phyloP scores from a whole-genome alignment of 2,888 invertebrate genomes.

The Synergus umbraculus region DNA sequence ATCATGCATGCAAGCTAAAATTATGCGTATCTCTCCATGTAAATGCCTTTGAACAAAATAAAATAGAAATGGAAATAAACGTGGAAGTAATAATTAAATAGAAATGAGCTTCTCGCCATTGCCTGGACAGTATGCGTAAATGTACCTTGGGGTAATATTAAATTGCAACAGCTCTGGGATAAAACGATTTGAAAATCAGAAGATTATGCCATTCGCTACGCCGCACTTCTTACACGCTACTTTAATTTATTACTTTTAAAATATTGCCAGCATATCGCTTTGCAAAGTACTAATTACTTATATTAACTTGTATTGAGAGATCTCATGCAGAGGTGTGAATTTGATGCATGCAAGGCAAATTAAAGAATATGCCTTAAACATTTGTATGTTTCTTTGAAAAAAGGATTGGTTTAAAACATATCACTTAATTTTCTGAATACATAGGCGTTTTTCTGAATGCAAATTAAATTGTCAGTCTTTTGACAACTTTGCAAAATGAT shows the following conservation, averaged over 20 bases:
- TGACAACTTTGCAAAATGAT: background rate
- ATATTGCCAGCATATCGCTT: background rate
- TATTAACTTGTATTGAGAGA: too few relatives aligned
- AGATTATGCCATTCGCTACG: constrained; percentile 55
- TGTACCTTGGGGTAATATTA: background rate
- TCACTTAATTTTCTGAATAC: too few relatives aligned
- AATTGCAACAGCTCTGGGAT: constrained; percentile 44
- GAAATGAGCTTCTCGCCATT: background rate
- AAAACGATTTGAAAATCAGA: constrained; percentile 55
- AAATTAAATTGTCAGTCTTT: background rate
- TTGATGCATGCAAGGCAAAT: too few relatives aligned
- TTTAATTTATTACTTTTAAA: background rate
- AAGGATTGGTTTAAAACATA: too few relatives aligned
- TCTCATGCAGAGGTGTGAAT: too few relatives aligned
- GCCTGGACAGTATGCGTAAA: background rate
- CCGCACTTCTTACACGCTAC: constrained; percentile 45
- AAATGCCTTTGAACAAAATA: background rate
- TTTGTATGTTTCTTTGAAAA: too few relatives aligned
- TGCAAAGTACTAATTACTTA: too few relatives aligned
- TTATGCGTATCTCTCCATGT: background rate
- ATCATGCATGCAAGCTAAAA: background rate
- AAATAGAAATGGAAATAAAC: constrained; percentile 3
- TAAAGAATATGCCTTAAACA: too few relatives aligned
- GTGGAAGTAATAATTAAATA: background rate
- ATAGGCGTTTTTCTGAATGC: too few relatives aligned